Evolutionary conservation across 2,888 invertebrate species (phyloP).

Genomic region (Stictocephala bisonia): DNA sequence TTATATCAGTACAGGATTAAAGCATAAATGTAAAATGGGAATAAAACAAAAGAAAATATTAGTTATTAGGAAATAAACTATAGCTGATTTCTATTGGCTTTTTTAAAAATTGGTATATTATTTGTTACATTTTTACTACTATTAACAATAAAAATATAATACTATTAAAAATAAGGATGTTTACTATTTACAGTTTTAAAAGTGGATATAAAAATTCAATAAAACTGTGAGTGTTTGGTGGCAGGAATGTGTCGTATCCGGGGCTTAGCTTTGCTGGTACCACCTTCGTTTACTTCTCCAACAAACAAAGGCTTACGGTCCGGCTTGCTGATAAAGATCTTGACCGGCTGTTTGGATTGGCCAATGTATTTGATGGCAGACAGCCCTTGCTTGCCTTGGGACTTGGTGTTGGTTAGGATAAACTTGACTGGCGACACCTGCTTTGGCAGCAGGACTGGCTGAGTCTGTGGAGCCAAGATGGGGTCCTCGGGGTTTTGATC

Average conservation of each 20-base stretch:
- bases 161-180: no score
- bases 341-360: constrained; percentile 10
- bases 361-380: no score
- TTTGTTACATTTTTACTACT: no score
- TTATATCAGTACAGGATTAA: no score
- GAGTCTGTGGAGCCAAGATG: neutral
- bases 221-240: constrained; percentile 38
- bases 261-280: neutral
- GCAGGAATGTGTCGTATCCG: constrained; percentile 43
- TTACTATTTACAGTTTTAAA: no score
- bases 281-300: neutral
- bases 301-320: constrained; percentile 29
- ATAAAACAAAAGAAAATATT: no score
- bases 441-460: neutral
- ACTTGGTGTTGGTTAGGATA: constrained; percentile 6
- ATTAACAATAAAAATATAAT: no score
- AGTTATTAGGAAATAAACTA: no score
- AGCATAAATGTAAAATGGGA: no score
- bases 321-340: constrained; percentile 23
- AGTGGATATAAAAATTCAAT: no score
- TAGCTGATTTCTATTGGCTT: no score
- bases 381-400: neutral
- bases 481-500: constrained; percentile 31
- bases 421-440: constrained; percentile 11
- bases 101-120: no score